Base-by-base conservation (phyloP, 2,797 vertebrate genomes). In the Poecilia gillii region DNA sequence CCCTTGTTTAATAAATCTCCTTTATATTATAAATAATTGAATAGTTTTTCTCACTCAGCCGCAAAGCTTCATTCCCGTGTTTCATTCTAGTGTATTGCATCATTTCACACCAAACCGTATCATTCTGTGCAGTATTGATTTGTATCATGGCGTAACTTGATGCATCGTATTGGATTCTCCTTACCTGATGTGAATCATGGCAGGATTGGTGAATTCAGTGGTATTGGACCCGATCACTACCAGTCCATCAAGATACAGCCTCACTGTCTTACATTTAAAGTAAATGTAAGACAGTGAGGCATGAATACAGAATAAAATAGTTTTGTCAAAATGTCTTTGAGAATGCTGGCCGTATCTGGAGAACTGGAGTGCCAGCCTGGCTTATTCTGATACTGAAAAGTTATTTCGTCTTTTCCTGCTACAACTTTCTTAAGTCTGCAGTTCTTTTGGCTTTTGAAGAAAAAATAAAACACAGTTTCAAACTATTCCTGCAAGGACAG, bases 401-500 rank as follows among this genome's bases (percentile, higher is more conserved):
- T 66, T 57, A 43, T 70, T 28, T 20, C 28, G 1, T 39, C 83
- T 85, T 62, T 77, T 49, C 47, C 39, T 77, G 57, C 73, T 0
- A 36, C 64, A 82, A 81, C 81, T 88, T 88, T 55, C 62, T 75
- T 45, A 59, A 73, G 73, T 81, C 75, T 83, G 51, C 0, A 23
- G 36, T n/a, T 57, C 68, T 85, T 47, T 25, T 4, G 46, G 36
- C 55, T 73, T 74, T 75, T 75, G 59, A n/a, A 59, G 28, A 62
- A 62, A 59, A 76, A 74, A 75, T 55, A 66, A 25, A 51, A 18
- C 47, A 72, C 87, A 83, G 80, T 91, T 90, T 90, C 0, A 4
- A 83, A 33, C 36, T 3, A 25, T 91, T 91, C 87, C 81, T 84
- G 89, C 88, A 78, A 49, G 62, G 87, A 43, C 87, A 90, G 92